Conservation (phyloP, 2,888 invertebrate species). For the Megalurothrips usitatus region DNA sequence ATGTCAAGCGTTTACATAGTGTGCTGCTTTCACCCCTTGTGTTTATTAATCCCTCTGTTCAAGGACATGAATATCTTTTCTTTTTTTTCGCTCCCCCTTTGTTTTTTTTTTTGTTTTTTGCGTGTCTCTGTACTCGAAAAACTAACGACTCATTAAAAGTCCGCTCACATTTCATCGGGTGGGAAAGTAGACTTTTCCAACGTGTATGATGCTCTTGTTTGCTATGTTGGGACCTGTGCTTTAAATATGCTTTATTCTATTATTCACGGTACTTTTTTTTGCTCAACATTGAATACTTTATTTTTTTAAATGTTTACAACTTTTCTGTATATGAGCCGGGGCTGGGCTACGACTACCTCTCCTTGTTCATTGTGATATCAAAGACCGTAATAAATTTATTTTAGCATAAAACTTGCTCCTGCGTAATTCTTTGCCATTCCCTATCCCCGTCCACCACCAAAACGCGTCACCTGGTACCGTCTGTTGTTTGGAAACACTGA, state of each 20-base stretch:
- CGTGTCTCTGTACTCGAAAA: no score
- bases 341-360: background rate
- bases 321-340: background rate
- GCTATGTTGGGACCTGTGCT: background rate
- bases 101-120: no score
- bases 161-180: no score
- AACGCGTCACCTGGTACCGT: background rate
- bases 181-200: no score
- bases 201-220: background rate
- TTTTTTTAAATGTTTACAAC: slow-evolving; percentile 9
- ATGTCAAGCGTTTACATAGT: background rate
- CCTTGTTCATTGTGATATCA: slow-evolving; percentile 16
- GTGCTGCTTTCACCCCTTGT: background rate
- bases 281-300: slow-evolving; percentile 5
- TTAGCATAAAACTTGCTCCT: background rate
- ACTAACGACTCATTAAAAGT: no score
- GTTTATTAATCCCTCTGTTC: background rate
- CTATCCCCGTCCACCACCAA: background rate
- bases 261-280: background rate
- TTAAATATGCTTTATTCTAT: background rate
- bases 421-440: slow-evolving; percentile 1
- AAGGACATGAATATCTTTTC: no score
- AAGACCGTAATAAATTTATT: background rate
- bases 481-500: no score
- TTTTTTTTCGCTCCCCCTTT: no score